Base-by-base conservation (phyloP, 1,140 invertebrate genomes). In the Andricus grossulariae region DNA sequence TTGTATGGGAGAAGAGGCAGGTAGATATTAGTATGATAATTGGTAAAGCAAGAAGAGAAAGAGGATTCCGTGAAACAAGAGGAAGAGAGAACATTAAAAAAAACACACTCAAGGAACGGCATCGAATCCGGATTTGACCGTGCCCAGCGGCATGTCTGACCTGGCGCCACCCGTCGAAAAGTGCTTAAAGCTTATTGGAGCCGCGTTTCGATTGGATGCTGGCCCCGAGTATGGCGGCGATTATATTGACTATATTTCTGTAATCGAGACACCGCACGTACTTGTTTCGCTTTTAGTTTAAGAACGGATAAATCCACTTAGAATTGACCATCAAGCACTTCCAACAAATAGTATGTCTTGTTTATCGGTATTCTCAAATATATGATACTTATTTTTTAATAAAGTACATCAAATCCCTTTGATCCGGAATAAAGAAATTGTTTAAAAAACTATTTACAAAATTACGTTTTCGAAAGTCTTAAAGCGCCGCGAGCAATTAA, bases 91-190 rank as follows among this genome's bases (percentile, higher is more conserved):
- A 66, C 16, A 66, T 13, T 32, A 66, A 66, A 39, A 66, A 16
- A 66, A 21, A 66, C 45, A 32, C n/a, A n/a, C n/a, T n/a, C 60
- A 66, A 66, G 21, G 25, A 60, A 21, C 60, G 60, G 25, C 21
- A 66, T 66, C 60, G 25, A 66, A 66, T 66, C 60, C 60, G 60
- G 60, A 66, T 66, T 66, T 66, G 60, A 66, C 60, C 60, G 25
- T 32, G 60, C 60, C n/a, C 60, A 66, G 60, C 60, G 60, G 60
- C 60, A 66, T 66, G 60, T 66, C 60, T 66, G 60, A 66, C 60
- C 60, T 66, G 60, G 60, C 60, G 60, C 60, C 60, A 66, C 60
- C 60, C 60, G 60, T 66, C 32, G 60, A 66, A 32, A 66, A 39
- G 32, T 32, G 25, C 60, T 66, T 32, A n/a, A 66, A 66, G 60